phyloP scores from a whole-genome alignment of 2,888 invertebrate species.

The Actias luna region DNA sequence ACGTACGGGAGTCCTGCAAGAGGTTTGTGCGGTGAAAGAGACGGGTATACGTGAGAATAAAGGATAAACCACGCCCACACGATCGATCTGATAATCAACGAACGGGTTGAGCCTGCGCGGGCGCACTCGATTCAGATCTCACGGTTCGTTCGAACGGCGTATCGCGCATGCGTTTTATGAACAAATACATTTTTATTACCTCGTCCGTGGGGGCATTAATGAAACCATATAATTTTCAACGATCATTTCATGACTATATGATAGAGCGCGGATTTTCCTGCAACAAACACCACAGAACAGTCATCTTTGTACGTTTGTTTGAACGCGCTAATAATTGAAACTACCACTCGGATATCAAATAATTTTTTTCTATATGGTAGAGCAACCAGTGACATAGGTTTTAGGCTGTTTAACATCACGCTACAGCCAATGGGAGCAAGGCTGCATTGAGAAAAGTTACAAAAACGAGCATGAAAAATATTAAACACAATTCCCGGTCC shows the following conservation, averaged over 20 bases:
- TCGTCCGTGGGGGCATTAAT: slow-evolving; percentile 64
- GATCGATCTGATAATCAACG: slow-evolving; percentile 73
- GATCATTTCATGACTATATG: slow-evolving; percentile 18
- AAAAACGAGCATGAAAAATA: too few relatives aligned
- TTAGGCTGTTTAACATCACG: too few relatives aligned
- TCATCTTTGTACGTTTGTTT: too few relatives aligned
- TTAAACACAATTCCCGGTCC: too few relatives aligned
- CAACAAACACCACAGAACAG: neutral
- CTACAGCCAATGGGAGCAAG: too few relatives aligned
- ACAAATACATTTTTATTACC: slow-evolving; percentile 75
- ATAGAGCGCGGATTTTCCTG: neutral
- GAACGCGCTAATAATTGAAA: too few relatives aligned
- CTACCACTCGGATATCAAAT: too few relatives aligned
- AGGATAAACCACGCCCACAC: slow-evolving; percentile 62
- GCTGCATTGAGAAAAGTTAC: too few relatives aligned
- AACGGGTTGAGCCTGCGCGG: slow-evolving; percentile 61
- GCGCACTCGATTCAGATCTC: slow-evolving; percentile 62
- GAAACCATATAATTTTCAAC: slow-evolving; percentile 31
- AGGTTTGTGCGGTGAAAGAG: slow-evolving; percentile 35
- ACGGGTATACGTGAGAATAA: slow-evolving; percentile 45
- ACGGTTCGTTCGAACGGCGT: slow-evolving; percentile 51
- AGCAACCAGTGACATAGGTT: too few relatives aligned
- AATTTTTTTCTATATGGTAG: too few relatives aligned
- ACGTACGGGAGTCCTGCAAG: slow-evolving; percentile 14
- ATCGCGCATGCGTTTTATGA: slow-evolving; percentile 59